Conservation (phyloP, 1,140 invertebrate genomes). For the Drosophila bocqueti region DNA sequence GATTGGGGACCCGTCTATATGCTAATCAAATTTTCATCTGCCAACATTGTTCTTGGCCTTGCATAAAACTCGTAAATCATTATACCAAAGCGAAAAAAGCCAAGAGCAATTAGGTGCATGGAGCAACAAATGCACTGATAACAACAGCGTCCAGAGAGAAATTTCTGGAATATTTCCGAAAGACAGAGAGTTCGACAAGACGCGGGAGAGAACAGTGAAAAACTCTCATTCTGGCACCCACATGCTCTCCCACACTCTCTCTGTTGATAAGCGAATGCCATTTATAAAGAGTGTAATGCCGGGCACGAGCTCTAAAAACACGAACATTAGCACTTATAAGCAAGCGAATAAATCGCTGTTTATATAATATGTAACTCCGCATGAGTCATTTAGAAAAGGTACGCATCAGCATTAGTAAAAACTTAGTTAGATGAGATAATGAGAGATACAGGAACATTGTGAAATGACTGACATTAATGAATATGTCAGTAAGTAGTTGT, state of each 20-base stretch:
- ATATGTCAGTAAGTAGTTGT: neutral
- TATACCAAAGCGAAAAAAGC: slow-evolving; percentile 32
- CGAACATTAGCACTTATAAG: slow-evolving; percentile 6
- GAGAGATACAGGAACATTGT: neutral
- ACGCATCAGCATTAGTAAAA: slow-evolving; percentile 1
- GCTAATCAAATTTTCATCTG: slow-evolving; percentile 43
- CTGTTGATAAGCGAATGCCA: slow-evolving; percentile 41
- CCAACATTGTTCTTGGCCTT: slow-evolving; percentile 34
- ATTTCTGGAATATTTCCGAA: slow-evolving; percentile 14
- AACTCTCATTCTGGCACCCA: neutral
- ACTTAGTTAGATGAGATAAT: neutral
- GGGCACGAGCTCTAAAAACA: slow-evolving; percentile 7
- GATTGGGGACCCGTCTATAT: slow-evolving; percentile 11
- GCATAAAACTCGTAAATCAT: slow-evolving; percentile 38
- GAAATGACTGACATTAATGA: neutral
- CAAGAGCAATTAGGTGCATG: slow-evolving; percentile 42
- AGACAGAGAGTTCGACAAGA: neutral
- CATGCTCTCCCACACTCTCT: slow-evolving; percentile 1
- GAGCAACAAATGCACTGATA: slow-evolving; percentile 55
- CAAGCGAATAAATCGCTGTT: neutral
- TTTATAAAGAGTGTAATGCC: slow-evolving; percentile 23
- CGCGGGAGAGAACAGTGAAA: neutral
- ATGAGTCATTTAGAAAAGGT: slow-evolving; percentile 4
- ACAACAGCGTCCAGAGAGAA: slow-evolving; percentile 25
- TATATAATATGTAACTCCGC: slow-evolving; percentile 3